Conservation (phyloP, 2,113 vertebrate genomes). For the Amazona guildingii region DNA sequence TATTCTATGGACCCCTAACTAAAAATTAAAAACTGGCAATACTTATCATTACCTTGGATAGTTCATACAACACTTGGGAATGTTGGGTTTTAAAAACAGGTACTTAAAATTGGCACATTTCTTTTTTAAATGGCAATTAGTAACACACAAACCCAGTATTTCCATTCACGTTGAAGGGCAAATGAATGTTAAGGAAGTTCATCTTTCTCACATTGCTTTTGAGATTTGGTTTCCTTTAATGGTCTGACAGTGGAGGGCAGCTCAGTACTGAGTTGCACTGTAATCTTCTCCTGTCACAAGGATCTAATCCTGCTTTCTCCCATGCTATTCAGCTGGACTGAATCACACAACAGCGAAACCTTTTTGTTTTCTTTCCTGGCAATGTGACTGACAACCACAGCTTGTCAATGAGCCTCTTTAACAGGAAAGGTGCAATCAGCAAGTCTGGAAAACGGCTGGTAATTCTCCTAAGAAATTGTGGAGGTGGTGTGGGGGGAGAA, state of each 20-base stretch:
- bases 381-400: conserved; percentile 68
- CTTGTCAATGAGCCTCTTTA: neutral
- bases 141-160: conserved; percentile 54
- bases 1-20: conserved; percentile 54
- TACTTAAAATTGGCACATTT: conserved; percentile 73
- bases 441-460: neutral
- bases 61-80: conserved; percentile 60
- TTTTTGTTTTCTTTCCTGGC: conserved; percentile 28
- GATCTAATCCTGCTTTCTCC: neutral
- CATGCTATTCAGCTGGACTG: neutral
- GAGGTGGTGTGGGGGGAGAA: neutral
- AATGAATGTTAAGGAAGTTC: conserved; percentile 2
- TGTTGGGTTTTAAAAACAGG: conserved; percentile 45
- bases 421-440: neutral
- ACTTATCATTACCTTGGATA: conserved; percentile 49
- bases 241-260: conserved; percentile 31
- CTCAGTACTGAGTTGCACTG: neutral
- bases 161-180: neutral
- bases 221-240: conserved; percentile 37
- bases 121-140: conserved; percentile 52
- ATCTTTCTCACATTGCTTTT: conserved; percentile 38
- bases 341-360: neutral
- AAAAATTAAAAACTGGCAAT: conserved; percentile 72
- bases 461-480: neutral
- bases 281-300: neutral